Evolutionary conservation across 2,888 invertebrate species (phyloP).

Genomic region (Melieria crassipennis): DNA sequence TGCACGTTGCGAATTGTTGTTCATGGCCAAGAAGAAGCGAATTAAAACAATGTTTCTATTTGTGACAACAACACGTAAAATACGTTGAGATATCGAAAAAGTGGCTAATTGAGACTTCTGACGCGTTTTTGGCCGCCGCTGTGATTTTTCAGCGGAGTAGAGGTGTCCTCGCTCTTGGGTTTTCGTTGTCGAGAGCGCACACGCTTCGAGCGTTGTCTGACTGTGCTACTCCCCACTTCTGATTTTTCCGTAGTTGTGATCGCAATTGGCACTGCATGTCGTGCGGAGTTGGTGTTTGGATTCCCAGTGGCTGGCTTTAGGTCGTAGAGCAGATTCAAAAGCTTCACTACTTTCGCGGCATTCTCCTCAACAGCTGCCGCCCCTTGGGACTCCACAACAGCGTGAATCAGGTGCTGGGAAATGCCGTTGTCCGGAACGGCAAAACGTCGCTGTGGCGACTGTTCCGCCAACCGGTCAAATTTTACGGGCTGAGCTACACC

Average conservation of each 20-base stretch:
- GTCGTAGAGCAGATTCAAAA: slow-evolving; percentile 54
- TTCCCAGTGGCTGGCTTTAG: slow-evolving; percentile 40
- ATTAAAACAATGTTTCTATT: too few species aligned
- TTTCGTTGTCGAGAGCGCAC: slow-evolving; percentile 26
- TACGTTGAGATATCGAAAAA: too few species aligned
- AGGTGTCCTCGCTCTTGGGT: not conserved
- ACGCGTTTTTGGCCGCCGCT: not conserved
- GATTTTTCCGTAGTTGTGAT: slow-evolving; percentile 27
- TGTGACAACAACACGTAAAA: too few species aligned
- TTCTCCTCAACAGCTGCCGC: slow-evolving; percentile 12
- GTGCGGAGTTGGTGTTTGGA: slow-evolving; percentile 14
- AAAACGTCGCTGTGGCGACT: not conserved
- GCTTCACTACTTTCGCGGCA: slow-evolving; percentile 51
- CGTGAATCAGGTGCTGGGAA: not conserved
- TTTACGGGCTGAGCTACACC: not conserved
- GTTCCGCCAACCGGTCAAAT: slow-evolving; percentile 2
- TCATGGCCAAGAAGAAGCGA: too few species aligned
- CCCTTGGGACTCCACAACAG: not conserved
- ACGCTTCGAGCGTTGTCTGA: slow-evolving; percentile 9
- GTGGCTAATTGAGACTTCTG: slow-evolving; percentile 6
- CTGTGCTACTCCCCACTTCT: not conserved
- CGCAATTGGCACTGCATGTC: slow-evolving; percentile 15
- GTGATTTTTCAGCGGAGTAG: not conserved
- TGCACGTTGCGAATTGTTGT: too few species aligned
- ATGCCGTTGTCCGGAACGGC: not conserved